Percentiles rank a stretch among this genome's conserved stretches.
These are phyloP conservation scores for Pogona vitticeps DNA, from an alignment of 2,113 vertebrate species.

Conservation along the genomic window DNA sequence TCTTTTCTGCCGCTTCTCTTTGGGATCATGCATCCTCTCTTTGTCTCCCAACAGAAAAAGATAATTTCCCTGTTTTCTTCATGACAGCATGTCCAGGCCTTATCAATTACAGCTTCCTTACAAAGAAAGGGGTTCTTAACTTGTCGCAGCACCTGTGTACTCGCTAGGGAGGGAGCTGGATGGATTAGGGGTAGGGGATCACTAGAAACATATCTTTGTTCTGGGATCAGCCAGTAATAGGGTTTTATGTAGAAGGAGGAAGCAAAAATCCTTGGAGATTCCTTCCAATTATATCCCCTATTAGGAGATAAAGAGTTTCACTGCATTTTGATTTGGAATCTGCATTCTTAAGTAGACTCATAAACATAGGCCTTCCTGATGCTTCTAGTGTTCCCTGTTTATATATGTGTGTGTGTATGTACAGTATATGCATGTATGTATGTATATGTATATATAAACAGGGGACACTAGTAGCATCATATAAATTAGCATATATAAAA, in stretches of 20 bases:
- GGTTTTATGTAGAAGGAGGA: conserved; percentile 57
- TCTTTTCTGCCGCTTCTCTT: conserved; percentile 28
- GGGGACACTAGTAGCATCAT: too few species aligned
- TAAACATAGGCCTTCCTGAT: conserved; percentile 47
- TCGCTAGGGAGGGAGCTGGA: conserved; percentile 30
- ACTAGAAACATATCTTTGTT: conserved; percentile 61
- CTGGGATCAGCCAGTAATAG: conserved; percentile 59
- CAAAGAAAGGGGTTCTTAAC: conserved; percentile 43
- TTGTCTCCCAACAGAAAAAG: conserved; percentile 39
- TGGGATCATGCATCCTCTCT: conserved; percentile 45
- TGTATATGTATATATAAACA: too few species aligned
- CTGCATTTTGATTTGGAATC: conserved; percentile 40
- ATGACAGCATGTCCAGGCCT: conserved; percentile 24
- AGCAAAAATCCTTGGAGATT: conserved; percentile 55
- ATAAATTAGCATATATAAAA: too few species aligned
- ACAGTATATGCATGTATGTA: too few species aligned
- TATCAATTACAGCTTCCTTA: conserved; percentile 60
- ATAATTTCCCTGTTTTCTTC: conserved; percentile 19
- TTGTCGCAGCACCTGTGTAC: conserved; percentile 68
- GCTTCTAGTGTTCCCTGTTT: conserved; percentile 22
- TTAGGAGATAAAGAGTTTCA: conserved; percentile 48
- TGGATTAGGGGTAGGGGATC: conserved; percentile 64
- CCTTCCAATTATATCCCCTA: conserved; percentile 59
- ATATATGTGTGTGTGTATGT: too few species aligned
- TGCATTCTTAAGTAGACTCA: conserved; percentile 30